Base-by-base conservation (phyloP, 1,140 invertebrate species). In the Coboldia fuscipes region DNA sequence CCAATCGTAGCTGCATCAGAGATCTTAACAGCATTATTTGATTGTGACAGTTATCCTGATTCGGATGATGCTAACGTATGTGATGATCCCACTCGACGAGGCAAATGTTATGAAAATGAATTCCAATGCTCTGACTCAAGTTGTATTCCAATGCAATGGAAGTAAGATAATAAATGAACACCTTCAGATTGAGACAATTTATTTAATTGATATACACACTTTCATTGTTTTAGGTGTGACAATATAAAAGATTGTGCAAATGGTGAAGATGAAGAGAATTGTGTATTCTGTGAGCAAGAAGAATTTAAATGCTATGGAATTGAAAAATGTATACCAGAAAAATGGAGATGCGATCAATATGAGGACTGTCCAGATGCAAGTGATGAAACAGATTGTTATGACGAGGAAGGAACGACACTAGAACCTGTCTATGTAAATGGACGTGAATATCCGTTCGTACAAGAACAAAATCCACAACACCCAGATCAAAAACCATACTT, bases 291-390 rank as follows among this genome's bases (percentile, higher is more conserved):
- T 39, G 56, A 60, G 22, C 44, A 51, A 8, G 50, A 60, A 32
- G 66, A 72, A 39, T 66, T 58, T 42, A 69, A 68, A 34, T 66
- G 62, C 38, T 52, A 54, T 9, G 51, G 49, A 4, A 56, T 63
- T 44, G 75, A 76, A 1, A 62, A 61, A 34, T 73, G 72, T 48
- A 78, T 88, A 16, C 65, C 69, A 2, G 70, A 72, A 34, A 60
- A 64, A 16, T 80, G 70, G 62, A 56, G 72, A 5, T 92, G 86
- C 46, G 83, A 92, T 48, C 71, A 71, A 10, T 73, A 81, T 48
- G 57, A 64, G 6, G 84, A 92, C 50, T 92, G 85, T 51, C 62
- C 68, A 17, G 66, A 68, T 38, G 75, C 72, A 1, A 79, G 80
- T 40, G 84, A 89, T 50, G 84, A 90, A 48, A 53, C 58, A 23